Conservation (phyloP, 2,797 vertebrate species). For the Podargus strigoides region DNA sequence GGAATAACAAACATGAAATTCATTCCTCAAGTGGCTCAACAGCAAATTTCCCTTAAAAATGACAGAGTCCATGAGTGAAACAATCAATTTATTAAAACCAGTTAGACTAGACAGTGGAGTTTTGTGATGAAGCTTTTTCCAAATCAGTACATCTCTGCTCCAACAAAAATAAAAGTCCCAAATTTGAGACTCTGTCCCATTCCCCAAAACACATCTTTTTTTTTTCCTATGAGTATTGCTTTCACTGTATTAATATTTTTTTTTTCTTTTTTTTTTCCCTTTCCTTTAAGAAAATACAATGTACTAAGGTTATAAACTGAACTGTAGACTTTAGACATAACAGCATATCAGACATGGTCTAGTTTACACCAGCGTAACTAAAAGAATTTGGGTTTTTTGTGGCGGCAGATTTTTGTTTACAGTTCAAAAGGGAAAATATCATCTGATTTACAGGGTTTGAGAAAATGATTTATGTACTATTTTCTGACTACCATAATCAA, state of each 20-base stretch:
- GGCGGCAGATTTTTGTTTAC: conserved; percentile 17
- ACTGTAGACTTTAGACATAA: too few species aligned
- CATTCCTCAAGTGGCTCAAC: background rate
- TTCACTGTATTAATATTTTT: background rate
- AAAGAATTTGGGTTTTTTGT: background rate
- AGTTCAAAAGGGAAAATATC: background rate
- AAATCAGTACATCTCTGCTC: fast-evolving
- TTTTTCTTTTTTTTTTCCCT: background rate
- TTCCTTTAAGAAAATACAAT: background rate
- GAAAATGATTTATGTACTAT: conserved; percentile 12
- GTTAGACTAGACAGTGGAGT: background rate
- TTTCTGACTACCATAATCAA: conserved; percentile 22
- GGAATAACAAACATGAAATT: background rate
- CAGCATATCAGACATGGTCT: background rate
- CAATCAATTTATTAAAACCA: background rate
- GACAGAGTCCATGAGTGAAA: background rate
- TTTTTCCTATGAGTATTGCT: background rate
- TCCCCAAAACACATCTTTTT: fast-evolving
- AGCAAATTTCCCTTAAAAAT: background rate
- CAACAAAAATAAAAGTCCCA: background rate
- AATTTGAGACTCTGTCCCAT: fast-evolving
- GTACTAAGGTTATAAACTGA: background rate
- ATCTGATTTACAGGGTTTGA: background rate
- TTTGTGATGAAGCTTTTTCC: background rate
- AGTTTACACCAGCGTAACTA: background rate